Evolutionary conservation across 2,888 invertebrate species (phyloP), one percentile per base, ranked within the genome.

Genomic region (Trichacis sp.): DNA sequence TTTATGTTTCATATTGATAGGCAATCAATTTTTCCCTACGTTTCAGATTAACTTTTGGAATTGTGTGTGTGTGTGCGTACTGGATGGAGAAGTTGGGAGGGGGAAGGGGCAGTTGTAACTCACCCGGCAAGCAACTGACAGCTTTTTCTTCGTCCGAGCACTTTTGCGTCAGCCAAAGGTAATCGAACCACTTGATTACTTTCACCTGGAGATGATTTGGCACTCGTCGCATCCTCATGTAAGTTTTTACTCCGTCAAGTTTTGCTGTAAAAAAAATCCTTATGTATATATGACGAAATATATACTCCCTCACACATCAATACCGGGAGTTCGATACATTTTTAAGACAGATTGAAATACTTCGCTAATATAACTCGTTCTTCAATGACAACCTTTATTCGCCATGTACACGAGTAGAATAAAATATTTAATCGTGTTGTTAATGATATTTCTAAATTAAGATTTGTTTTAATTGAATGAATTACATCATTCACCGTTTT

Each of bases 181-280:
- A 98, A 88, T 98, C 98, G 87, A 98, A 98, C 98, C 98, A 98
- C 86, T 97, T 96, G 87, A 98, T 98, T 74, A 96, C 98, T 86
- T 98, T 97, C 80, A 96, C 94, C 86, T 98, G 97, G 64, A 98
- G 89, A 85, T 96, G 94, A 77, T 92, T 93, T 38, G 98, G 98
- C 71, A 98, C 98, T 75, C 97, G 89, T 52, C 98, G 89, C 93
- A 98, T 94, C 70, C 96, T 89, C 98, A 98, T 98, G 85, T 98
- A 98, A 2, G 97, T 98, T 88, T 98, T 98, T 68, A 98, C 98
- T 45, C 96, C 97, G 84, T 98, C 98, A 84, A 98, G 88, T 88
- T 97, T 97, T 43, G 97, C 98, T 98, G 90, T 52, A 91, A 91
- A 11, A 50, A 53, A 51, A 14, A 61, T n/a, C n/a, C n/a, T n/a